phyloP scores from a whole-genome alignment of 2,888 invertebrate species.

The Clostera curtula region DNA sequence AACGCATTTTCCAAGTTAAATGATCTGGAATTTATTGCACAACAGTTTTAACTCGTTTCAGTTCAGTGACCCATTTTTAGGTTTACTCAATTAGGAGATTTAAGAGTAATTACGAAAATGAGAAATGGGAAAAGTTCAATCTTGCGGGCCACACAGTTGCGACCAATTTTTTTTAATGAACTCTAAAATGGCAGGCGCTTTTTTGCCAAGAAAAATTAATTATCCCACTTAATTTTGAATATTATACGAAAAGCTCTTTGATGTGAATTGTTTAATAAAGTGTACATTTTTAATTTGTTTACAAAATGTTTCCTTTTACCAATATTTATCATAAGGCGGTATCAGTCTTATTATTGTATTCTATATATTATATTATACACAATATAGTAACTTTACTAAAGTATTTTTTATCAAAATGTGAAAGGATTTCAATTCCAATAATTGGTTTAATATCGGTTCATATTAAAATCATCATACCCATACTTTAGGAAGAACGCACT shows the following conservation, averaged over 20 bases:
- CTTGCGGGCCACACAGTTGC: constrained; percentile 44
- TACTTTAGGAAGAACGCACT: too few species aligned
- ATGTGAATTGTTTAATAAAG: constrained; percentile 25
- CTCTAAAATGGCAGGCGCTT: constrained; percentile 41
- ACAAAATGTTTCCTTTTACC: constrained; percentile 6
- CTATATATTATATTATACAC: too few species aligned
- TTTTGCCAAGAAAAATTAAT: constrained; percentile 46
- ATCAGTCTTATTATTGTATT: too few species aligned
- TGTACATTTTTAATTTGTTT: constrained; percentile 19
- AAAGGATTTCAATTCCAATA: too few species aligned
- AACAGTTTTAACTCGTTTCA: constrained; percentile 17
- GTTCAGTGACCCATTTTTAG: constrained; percentile 25
- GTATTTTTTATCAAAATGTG: too few species aligned
- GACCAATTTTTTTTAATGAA: constrained; percentile 54
- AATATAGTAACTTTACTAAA: too few species aligned
- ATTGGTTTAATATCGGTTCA: too few species aligned
- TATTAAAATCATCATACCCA: too few species aligned
- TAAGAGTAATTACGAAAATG: constrained; percentile 60
- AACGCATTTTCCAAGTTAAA: too few species aligned
- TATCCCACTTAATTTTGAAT: constrained; percentile 31
- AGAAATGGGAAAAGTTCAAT: constrained; percentile 65
- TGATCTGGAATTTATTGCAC: constrained; percentile 13
- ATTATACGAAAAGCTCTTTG: constrained; percentile 30
- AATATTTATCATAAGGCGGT: constrained; percentile 4
- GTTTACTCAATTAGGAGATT: constrained; percentile 50